Evolutionary conservation across 2,113 vertebrate genomes (phyloP).

Genomic region (Capricornis sumatraensis): DNA sequence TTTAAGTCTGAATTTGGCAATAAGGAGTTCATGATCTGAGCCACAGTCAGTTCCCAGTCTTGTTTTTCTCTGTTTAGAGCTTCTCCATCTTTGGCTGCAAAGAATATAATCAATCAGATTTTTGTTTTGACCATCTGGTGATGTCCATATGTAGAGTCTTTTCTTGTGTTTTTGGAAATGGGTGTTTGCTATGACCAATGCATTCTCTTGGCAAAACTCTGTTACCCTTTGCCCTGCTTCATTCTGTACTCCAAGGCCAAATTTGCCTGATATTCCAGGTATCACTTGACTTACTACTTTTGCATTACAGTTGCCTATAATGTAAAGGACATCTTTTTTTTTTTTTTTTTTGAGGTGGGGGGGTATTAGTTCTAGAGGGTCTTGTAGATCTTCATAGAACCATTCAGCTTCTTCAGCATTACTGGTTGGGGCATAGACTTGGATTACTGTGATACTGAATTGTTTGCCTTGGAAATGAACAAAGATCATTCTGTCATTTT

Average conservation of each 20-base stretch:
- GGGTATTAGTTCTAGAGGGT: neutral
- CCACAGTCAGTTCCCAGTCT: neutral
- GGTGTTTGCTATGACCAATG: neutral
- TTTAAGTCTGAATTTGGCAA: neutral
- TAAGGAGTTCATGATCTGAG: neutral
- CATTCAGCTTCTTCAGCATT: neutral
- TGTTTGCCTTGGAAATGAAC: neutral
- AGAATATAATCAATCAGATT: neutral
- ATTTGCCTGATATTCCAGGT: neutral
- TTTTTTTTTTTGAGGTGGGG: too few species aligned
- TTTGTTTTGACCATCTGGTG: neutral
- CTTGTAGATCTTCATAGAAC: neutral
- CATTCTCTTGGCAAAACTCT: neutral
- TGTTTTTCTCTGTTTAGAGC: neutral
- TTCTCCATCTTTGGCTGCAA: neutral
- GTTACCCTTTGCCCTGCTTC: neutral
- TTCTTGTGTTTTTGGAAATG: neutral
- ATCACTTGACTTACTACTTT: neutral
- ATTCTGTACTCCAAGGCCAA: neutral
- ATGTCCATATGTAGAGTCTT: neutral
- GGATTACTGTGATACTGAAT: neutral
- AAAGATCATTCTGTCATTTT: neutral
- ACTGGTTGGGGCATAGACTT: neutral
- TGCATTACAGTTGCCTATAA: neutral
- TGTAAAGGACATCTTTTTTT: neutral